A percentile compares a stretch with the other conserved stretches of the same genome.
These are phyloP conservation scores for Nematolebias whitei DNA, from an alignment of 2,113 vertebrate species.

Conservation along the genomic window DNA sequence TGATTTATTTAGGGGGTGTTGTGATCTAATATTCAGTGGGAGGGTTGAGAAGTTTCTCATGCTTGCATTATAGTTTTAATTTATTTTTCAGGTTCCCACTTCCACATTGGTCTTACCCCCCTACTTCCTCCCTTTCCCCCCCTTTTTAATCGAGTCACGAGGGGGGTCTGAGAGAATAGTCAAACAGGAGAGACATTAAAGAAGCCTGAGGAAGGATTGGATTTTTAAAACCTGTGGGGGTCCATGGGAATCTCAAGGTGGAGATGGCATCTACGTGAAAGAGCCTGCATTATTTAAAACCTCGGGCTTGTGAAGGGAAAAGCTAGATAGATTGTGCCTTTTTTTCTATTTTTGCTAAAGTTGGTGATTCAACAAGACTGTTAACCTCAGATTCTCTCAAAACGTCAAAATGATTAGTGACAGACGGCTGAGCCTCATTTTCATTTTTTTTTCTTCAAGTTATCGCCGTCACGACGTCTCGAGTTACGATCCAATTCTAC, in stretches of 20 bases:
- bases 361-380: slow-evolving; percentile 1
- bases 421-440: slow-evolving; percentile 27
- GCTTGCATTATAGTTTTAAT: slow-evolving; percentile 68
- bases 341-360: slow-evolving; percentile 29
- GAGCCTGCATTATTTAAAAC: slow-evolving; percentile 63
- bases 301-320: slow-evolving; percentile 17
- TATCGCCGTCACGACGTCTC: slow-evolving; percentile 7
- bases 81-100: slow-evolving; percentile 68
- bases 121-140: background rate
- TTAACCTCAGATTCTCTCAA: slow-evolving; percentile 32
- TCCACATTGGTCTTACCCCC: slow-evolving; percentile 24
- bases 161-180: slow-evolving; percentile 61
- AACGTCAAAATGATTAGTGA: slow-evolving; percentile 51
- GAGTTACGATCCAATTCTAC: slow-evolving; percentile 15
- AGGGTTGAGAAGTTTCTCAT: slow-evolving; percentile 59
- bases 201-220: slow-evolving; percentile 42
- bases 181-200: slow-evolving; percentile 43
- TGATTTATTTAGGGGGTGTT: slow-evolving; percentile 70
- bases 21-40: slow-evolving; percentile 72
- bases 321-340: slow-evolving; percentile 45
- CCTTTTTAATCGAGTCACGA: slow-evolving; percentile 22
- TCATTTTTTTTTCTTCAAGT: slow-evolving; percentile 33
- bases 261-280: slow-evolving; percentile 43
- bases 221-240: slow-evolving; percentile 39
- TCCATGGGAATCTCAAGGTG: slow-evolving; percentile 57